phyloP scores from a whole-genome alignment of 2,888 invertebrate genomes.

The Diaperis boleti region DNA sequence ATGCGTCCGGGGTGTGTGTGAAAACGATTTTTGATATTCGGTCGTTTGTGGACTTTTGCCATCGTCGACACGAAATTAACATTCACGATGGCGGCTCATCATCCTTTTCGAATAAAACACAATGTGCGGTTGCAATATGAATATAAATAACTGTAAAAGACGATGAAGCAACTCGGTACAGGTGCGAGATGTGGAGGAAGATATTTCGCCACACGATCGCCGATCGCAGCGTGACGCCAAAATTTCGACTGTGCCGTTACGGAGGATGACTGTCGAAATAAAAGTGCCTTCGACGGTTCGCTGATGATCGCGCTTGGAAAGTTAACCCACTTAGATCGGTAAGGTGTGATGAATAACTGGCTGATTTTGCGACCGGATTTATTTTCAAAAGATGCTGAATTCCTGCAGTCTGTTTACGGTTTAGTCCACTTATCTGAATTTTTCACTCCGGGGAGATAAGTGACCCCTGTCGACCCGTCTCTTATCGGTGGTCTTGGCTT shows the following conservation, averaged over 20 bases:
- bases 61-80: slow-evolving; percentile 18
- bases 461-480: too few relatives aligned
- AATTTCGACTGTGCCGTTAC: slow-evolving; percentile 12
- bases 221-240: slow-evolving; percentile 15
- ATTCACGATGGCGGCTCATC: slow-evolving; percentile 12
- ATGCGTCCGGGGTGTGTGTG: too few relatives aligned
- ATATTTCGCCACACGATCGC: slow-evolving; percentile 9
- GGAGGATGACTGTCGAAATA: slow-evolving; percentile 14
- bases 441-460: too few relatives aligned
- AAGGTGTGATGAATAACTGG: too few relatives aligned
- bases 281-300: slow-evolving; percentile 3
- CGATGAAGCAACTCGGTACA: slow-evolving; percentile 5
- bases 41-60: too few relatives aligned
- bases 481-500: too few relatives aligned
- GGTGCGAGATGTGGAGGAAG: slow-evolving; percentile 19
- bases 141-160: slow-evolving; percentile 7
- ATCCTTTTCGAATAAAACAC: background rate
- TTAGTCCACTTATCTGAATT: too few relatives aligned
- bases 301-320: background rate
- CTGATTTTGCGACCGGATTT: too few relatives aligned
- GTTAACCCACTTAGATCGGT: background rate
- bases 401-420: too few relatives aligned
- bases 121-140: background rate
- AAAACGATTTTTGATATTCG: too few relatives aligned
- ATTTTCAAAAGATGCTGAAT: too few relatives aligned